Evolutionary conservation across 64 coral and sea anemone species (phyloP), one percentile per base, ranked within the genome.

Genomic region (Cladopsammia gracilis): DNA sequence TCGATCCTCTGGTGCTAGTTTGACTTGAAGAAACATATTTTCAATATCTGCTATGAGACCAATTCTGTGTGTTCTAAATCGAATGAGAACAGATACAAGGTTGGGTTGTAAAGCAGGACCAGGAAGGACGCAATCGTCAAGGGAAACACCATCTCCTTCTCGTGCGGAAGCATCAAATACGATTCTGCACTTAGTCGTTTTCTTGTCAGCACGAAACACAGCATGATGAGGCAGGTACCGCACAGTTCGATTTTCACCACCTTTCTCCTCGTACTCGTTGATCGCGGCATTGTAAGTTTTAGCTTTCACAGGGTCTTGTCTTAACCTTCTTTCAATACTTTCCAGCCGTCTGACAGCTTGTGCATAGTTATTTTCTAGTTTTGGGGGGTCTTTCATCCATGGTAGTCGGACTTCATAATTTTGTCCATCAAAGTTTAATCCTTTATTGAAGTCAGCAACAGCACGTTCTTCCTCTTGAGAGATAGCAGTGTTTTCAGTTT

Each of bases 201-300:
- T 7, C 48, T 68, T 93, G 70, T 93, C 84, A 67, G 60, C 71
- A 77, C 85, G n/a, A n/a, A n/a, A n/a, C n/a, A n/a, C n/a, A n/a
- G n/a, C n/a, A n/a, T n/a, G n/a, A n/a, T n/a, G n/a, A n/a, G n/a
- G n/a, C n/a, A 95, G 58, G 34, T 83, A 89, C 34, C 93, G 66
- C 6, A n/a, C 67, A 85, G 13, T 85, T 64, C 64, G 52, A 54
- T 86, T 81, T 51, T 23, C 53, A 25, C 26, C 25, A 10, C 92
- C 85, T 73, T 89, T 94, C 48, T 94, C 85, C 57, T 81, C 85
- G 82, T 88, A 94, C n/a, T n/a, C n/a, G n/a, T n/a, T n/a, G n/a
- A n/a, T 83, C 18, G 86, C 81, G 19, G 83, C 9, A 24, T 20
- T 70, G 67, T 70, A 70, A 47, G 91, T 61, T 18, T 77, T n/a